These are phyloP conservation scores for Hemiscyllium ocellatum DNA, from an alignment of 2,113 vertebrate genomes.

Conservation along the genomic window DNA sequence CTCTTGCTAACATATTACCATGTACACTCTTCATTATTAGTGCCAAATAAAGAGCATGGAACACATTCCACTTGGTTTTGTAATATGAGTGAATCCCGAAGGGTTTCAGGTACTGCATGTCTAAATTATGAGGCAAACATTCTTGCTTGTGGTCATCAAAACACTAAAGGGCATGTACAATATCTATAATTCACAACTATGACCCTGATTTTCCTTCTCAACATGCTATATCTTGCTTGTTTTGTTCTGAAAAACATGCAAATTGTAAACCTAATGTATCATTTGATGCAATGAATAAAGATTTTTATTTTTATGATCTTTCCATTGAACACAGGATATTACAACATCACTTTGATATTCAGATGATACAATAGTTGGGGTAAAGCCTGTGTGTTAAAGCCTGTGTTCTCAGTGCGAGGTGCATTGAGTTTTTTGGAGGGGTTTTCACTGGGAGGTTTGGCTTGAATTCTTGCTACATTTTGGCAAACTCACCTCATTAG, in stretches of 20 bases:
- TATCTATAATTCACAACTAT: not conserved
- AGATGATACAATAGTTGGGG: not conserved
- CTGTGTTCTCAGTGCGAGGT: too few relatives aligned
- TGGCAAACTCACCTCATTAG: too few relatives aligned
- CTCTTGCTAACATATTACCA: not conserved
- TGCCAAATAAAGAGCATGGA: not conserved
- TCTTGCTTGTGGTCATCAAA: not conserved
- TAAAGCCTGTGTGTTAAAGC: not conserved
- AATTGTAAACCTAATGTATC: not conserved
- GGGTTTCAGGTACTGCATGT: not conserved
- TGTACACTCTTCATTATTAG: not conserved
- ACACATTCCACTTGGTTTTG: not conserved
- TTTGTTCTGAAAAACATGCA: not conserved
- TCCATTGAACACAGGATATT: not conserved
- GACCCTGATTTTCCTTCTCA: not conserved
- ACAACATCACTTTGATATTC: not conserved
- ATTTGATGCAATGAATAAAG: not conserved
- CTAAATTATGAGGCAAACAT: conserved; percentile 9
- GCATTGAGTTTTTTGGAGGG: too few relatives aligned
- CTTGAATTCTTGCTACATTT: too few relatives aligned
- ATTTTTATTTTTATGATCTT: conserved; percentile 18
- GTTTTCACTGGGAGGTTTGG: too few relatives aligned
- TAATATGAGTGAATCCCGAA: not conserved
- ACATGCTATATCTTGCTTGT: conserved; percentile 14
- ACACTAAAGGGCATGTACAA: conserved; percentile 1